phyloP scores from a whole-genome alignment of 2,113 vertebrate genomes.

The Cyanoramphus novaezelandiae region DNA sequence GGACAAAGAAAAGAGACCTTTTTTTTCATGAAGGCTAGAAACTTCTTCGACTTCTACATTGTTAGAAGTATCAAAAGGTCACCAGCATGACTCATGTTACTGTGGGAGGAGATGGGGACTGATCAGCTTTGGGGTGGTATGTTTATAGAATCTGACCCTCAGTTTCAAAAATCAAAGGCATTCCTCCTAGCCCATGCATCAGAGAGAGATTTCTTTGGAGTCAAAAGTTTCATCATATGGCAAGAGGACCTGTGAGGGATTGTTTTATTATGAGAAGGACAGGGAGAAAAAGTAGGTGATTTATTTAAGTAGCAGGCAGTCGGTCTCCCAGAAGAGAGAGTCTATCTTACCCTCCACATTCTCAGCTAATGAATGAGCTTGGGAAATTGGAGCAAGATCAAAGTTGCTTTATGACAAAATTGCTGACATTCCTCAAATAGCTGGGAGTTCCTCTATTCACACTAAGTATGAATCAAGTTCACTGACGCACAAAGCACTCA shows the following conservation, averaged over 20 bases:
- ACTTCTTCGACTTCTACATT: not conserved
- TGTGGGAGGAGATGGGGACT: not conserved
- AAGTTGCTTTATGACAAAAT: constrained; percentile 71
- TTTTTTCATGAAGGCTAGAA: not conserved
- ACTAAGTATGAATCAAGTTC: constrained; percentile 75
- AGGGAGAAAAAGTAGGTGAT: constrained; percentile 39
- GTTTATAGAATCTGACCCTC: constrained; percentile 49
- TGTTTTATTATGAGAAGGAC: constrained; percentile 44
- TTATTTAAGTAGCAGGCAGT: constrained; percentile 40
- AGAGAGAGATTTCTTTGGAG: constrained; percentile 37
- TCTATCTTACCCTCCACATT: constrained; percentile 37
- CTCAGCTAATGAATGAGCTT: constrained; percentile 68
- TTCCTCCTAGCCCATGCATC: constrained; percentile 36
- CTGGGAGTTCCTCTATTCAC: constrained; percentile 66
- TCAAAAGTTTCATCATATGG: not conserved
- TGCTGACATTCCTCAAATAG: constrained; percentile 78
- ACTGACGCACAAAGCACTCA: constrained; percentile 59
- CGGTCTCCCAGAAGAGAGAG: constrained; percentile 9
- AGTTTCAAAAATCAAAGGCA: constrained; percentile 65
- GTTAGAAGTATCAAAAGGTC: constrained; percentile 36
- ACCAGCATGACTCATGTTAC: not conserved
- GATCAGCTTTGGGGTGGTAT: constrained; percentile 50
- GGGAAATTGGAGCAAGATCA: constrained; percentile 69
- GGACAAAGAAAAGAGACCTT: not conserved
- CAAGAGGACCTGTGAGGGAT: not conserved